Evolutionary conservation across 2,113 vertebrate species (phyloP).

Genomic region (Hydropotes inermis): DNA sequence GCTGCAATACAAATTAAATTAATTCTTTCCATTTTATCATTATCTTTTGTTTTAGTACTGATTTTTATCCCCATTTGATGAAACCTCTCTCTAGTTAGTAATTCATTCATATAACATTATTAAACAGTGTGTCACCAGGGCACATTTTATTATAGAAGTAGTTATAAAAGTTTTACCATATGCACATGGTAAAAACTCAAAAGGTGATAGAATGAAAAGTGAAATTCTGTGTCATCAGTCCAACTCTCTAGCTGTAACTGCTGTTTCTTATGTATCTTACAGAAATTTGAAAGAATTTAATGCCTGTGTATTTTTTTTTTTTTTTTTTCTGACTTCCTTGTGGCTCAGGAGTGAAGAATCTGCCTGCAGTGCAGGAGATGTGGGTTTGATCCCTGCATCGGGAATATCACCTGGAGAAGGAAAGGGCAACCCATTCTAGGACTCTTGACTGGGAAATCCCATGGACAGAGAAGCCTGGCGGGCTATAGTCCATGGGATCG

Average conservation of each 20-base stretch:
- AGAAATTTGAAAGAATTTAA: background rate
- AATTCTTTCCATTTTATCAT: background rate
- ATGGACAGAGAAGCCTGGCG: background rate
- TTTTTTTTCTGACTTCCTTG: background rate
- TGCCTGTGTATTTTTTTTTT: background rate
- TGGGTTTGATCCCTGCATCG: background rate
- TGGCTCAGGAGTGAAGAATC: background rate
- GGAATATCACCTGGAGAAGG: background rate
- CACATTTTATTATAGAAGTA: constrained; percentile 7
- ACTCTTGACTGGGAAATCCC: background rate
- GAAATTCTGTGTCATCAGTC: background rate
- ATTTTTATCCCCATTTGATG: background rate
- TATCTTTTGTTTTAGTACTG: background rate
- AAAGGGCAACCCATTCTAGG: background rate
- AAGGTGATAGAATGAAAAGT: background rate
- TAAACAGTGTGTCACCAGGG: background rate
- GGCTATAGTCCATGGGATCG: background rate
- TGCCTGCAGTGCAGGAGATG: background rate
- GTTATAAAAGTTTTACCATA: background rate
- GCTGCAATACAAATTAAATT: background rate
- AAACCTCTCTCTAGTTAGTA: background rate
- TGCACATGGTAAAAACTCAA: background rate
- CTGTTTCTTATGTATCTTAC: background rate
- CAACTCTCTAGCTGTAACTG: background rate
- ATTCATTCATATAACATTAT: background rate